Base-by-base conservation (phyloP, 2,797 vertebrate species). In the Hydrocynus forskahlii region DNA sequence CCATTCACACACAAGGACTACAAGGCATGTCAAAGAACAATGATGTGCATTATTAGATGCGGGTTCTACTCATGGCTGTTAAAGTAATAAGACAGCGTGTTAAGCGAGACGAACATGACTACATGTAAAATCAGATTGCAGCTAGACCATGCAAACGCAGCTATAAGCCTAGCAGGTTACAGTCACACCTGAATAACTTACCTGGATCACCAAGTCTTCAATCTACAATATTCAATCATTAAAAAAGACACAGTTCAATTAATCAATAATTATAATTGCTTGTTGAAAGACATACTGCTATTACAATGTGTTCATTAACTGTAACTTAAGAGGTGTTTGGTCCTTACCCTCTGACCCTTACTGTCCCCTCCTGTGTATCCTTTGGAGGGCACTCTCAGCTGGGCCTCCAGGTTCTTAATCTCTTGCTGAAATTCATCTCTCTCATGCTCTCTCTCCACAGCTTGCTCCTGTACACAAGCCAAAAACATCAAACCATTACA, bases 361-460 rank as follows among this genome's bases (percentile, higher is more conserved):
- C 77, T 76, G 60, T 94, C 93, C 23, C 84, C 83, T 84, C 86
- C 74, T 76, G 89, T 16, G 59, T 92, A 91, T 0, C 43, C 88
- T 86, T 93, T 93, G 86, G 85, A 6, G 0, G 91, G 86, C 73
- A 93, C 90, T 82, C 89, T 95, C 69, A 98, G 93, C 83, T 94
- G 94, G 40, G 89, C 92, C 91, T 99, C 97, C 74, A 99, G 87
- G 64, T 95, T 95, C 78, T 88, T 88, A 86, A 99, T 99, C 91
- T 99, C 98, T 88, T 96, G 96, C 90, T 99, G 97, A 87, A 99
- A 99, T 87, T 99, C 98, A 76, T 99, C 98, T 0, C 98, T 93
- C 68, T 99, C 98, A 0, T 98, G 97, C 85, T 99, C 98, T n/a
- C 98, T 91, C 88, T 99, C 98, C 10, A 95, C 89, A 0, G 98